Base-by-base conservation (phyloP, 2,113 vertebrate genomes). In the Uropsilus gracilis region DNA sequence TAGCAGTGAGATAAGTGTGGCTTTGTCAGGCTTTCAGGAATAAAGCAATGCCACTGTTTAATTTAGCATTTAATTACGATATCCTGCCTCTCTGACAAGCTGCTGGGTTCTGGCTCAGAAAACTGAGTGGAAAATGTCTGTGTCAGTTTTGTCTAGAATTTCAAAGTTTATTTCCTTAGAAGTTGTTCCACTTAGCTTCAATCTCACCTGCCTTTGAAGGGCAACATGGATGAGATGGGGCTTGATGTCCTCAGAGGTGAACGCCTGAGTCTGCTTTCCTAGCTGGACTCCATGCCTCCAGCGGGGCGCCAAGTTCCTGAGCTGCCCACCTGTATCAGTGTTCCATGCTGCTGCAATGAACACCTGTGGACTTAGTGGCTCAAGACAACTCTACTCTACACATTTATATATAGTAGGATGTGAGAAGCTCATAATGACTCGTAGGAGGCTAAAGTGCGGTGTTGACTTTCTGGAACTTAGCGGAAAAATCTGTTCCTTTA, bases 21-120 rank as follows among this genome's bases (percentile, higher is more conserved):
- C 13, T 91, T 71, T 96, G 44, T 61, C 48, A 77, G 64, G 89
- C 86, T 93, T 89, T 85, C 80, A 90, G 34, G 46, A 30, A 16
- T 92, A 89, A 94, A 96, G 95, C 22, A n/a, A 94, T 71, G 89
- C 22, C n/a, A 80, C 76, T 22, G 0, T 91, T 91, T 97, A 96
- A 97, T 97, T 95, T 91, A 86, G 82, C 37, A 20, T 95, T 93
- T 97, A 97, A 95, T 94, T 94, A 90, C 69, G 95, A 95, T 95
- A 94, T 68, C 89, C 71, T 50, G 87, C 86, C 80, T 95, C 46
- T 14, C 64, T 90, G 89, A 87, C 85, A 66, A 82, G 86, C 93
- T 90, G 53, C 55, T 94, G 61, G 84, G 44, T 61, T 84, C 76
- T 93, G 89, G 34, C 42, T 91, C 89, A 95, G 78, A n/a, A 93